Base-by-base conservation (phyloP, 2,888 invertebrate genomes). In the Norana najaformis region DNA sequence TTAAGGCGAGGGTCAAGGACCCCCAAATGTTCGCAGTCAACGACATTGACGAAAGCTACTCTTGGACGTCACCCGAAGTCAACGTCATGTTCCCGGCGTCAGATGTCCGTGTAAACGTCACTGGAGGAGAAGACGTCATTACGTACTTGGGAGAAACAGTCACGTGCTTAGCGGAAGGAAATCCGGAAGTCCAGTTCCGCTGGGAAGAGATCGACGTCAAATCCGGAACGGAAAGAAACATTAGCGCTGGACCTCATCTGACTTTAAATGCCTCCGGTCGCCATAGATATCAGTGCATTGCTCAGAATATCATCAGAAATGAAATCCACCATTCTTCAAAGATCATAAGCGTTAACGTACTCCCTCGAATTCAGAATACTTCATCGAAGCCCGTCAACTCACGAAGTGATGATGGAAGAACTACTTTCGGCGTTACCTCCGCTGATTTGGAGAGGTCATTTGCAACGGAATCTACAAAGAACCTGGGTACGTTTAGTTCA, bases 11-110 rank as follows among this genome's bases (percentile, higher is more conserved):
- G 36, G 37, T 23, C 36, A 85, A 85, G 35, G 6, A 35, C 36
- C 36, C 20, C 36, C 35, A 2, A n/a, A 85, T 35, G 6, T 36
- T 85, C 37, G 35, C 85, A 35, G 36, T 36, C 85, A 85, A 85
- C 36, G 23, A 35, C 37, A 34, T n/a, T 18, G 37, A 16, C 13
- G 18, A 35, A 85, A 23, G 0, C 85, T 85, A 36, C 85, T 23
- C 36, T 30, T 85, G 85, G 85, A 85, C 85, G 85, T 85, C 85
- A 37, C 18, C 85, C 36, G 85, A 85, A 85, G 85, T 85, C 18
- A 37, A 85, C 35, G 35, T 85, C 1, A 23, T 85, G 37, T 36
- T 85, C 23, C 36, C 85, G 85, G 85, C 37, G 5, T 30, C 85
- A 23, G 20, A 83, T 20, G 30, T 83, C 83, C 83, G 16, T 5